Evolutionary conservation across 2,113 vertebrate genomes (phyloP), one percentile per base, ranked within the genome.

Genomic region (Cheilinus undulatus): DNA sequence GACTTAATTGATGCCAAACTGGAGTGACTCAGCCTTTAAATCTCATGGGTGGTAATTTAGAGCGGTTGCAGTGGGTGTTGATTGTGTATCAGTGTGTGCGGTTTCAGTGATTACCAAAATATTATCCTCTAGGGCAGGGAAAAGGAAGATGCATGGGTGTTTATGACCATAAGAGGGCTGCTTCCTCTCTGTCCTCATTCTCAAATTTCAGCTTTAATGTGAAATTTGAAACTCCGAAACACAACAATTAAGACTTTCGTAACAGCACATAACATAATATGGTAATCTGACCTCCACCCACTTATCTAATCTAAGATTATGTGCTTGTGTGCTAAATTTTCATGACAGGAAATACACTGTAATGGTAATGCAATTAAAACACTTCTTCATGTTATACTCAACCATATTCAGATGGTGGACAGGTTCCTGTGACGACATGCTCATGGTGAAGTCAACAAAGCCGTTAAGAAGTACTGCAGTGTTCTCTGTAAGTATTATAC

Each of bases 21-120:
- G 66, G 22, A 69, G 58, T 86, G 87, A 91, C 72, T 91, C 84
- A 88, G 52, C 82, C 78, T 49, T 49, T 80, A 72, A 80, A 67
- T 85, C 82, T 70, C 67, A 67, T 24, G 50, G 69, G 73, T 79
- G 70, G 69, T 71, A 80, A 77, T 82, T 82, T 69, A 76, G 50
- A 27, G 61, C 71, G 64, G 77, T 70, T 71, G 63, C 67, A 68
- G 69, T 76, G 59, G 64, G 78, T 30, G 78, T 70, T 56, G 28
- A 27, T 22, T 12, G 30, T 40, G 3, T 38, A n/a, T 7, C 0
- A 45, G 23, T 68, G 46, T 46, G 61, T 70, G 43, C 45, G 49
- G 14, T 61, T 34, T 69, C 40, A 15, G 58, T 57, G 60, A 14
- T 30, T 49, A 14, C 49, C 13, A 20, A 46, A 32, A 52, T 50